Evolutionary conservation across 30 jellyfish, hydroid and myxozoan species (phyloP).

Genomic region (Aurelia sp.): DNA sequence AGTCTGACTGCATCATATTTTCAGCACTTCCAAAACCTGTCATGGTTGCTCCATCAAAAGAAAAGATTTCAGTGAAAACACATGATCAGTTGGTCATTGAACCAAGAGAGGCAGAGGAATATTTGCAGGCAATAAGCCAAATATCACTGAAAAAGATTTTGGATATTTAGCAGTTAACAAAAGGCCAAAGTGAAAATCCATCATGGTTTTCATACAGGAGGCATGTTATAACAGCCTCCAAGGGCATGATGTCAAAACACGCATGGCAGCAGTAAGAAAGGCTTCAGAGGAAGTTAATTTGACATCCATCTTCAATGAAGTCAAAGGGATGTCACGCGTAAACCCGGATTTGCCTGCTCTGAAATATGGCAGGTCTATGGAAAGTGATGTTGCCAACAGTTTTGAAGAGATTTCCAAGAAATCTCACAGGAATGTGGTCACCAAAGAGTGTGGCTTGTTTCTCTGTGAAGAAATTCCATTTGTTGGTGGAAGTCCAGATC

Average conservation of each 20-base stretch:
- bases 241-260: neutral
- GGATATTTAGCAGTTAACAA: neutral
- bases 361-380: conserved; percentile 73
- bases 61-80: neutral
- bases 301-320: conserved; percentile 24
- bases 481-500: neutral
- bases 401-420: too few relatives aligned
- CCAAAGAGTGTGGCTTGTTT: conserved; percentile 33
- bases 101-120: neutral
- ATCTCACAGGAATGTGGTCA: conserved; percentile 6
- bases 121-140: neutral
- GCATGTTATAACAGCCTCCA: neutral
- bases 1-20: conserved; percentile 27
- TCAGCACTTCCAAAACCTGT: conserved; percentile 32
- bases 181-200: neutral
- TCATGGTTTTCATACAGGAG: neutral
- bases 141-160: neutral
- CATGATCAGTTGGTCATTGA: neutral
- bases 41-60: neutral
- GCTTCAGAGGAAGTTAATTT: conserved; percentile 4
- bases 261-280: too few relatives aligned
- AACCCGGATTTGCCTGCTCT: conserved; percentile 78
- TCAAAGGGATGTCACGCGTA: conserved; percentile 24
- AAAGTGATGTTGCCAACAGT: neutral
- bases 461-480: conserved; percentile 27